These are phyloP conservation scores for Oncorhynchus gorbuscha DNA, from an alignment of 2,113 vertebrate species.

Conservation along the genomic window DNA sequence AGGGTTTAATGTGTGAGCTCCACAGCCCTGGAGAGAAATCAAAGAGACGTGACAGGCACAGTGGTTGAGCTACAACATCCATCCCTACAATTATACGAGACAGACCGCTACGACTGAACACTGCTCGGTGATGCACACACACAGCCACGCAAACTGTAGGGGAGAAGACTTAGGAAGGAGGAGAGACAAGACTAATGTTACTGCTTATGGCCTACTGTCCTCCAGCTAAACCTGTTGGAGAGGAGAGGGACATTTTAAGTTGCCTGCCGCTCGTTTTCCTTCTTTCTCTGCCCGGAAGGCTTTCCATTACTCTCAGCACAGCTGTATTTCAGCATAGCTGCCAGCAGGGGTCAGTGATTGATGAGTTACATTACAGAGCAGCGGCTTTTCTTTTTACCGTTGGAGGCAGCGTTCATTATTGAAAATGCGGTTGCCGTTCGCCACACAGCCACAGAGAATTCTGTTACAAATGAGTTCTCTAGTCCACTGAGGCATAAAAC, in stretches of 20 bases:
- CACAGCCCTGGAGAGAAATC: constrained; percentile 57
- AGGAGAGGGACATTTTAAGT: constrained; percentile 43
- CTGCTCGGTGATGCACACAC: constrained; percentile 31
- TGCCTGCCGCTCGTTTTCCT: constrained; percentile 24
- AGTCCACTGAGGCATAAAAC: neutral
- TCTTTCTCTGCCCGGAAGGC: constrained; percentile 37
- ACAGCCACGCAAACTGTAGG: constrained; percentile 19
- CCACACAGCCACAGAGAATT: constrained; percentile 3
- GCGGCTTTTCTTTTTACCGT: neutral
- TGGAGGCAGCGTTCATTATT: neutral
- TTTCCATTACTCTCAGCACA: constrained; percentile 42
- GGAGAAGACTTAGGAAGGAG: neutral
- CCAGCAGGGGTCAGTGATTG: constrained; percentile 58
- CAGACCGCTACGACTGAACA: constrained; percentile 43
- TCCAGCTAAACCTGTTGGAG: constrained; percentile 34
- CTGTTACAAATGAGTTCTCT: neutral
- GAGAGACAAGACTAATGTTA: neutral
- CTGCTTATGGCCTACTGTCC: constrained; percentile 19
- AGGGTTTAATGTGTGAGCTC: constrained; percentile 50
- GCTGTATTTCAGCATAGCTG: constrained; percentile 48
- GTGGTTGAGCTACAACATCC: constrained; percentile 50
- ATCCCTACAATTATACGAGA: constrained; percentile 43
- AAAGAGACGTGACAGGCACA: constrained; percentile 57
- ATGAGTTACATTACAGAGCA: constrained; percentile 12
- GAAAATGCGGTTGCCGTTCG: constrained; percentile 21